phyloP scores from a whole-genome alignment of 2,113 vertebrate species.

The Choloepus hoffmanni region DNA sequence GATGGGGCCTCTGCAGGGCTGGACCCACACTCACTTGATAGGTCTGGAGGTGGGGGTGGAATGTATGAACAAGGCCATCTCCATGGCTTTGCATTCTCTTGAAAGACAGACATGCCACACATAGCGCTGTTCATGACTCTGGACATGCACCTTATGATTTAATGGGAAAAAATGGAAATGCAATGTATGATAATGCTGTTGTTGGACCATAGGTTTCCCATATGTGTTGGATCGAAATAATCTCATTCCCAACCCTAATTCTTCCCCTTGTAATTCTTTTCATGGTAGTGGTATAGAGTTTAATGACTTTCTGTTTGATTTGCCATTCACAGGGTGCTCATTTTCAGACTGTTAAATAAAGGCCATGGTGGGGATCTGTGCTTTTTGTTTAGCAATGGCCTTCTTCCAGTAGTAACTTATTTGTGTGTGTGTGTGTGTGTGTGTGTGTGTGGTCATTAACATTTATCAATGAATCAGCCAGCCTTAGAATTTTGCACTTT shows the following conservation, averaged over 20 bases:
- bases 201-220: constrained; percentile 15
- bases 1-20: background rate
- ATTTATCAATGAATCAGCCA: constrained; percentile 55
- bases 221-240: background rate
- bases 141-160: background rate
- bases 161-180: background rate
- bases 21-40: background rate
- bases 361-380: background rate
- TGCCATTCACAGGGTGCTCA: background rate
- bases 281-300: constrained; percentile 11
- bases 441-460: constrained; percentile 38
- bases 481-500: constrained; percentile 64
- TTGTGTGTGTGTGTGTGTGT: constrained; percentile 47
- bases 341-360: constrained; percentile 45
- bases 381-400: constrained; percentile 49
- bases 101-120: background rate
- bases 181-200: background rate
- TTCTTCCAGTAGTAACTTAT: background rate
- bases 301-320: constrained; percentile 52
- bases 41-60: background rate
- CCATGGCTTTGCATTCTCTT: constrained; percentile 7
- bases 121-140: too few relatives aligned
- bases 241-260: background rate
- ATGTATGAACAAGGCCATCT: background rate
- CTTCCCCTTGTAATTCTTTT: constrained; percentile 50